Conservation (phyloP, 2,113 vertebrate genomes). For the Oncorhynchus keta region DNA sequence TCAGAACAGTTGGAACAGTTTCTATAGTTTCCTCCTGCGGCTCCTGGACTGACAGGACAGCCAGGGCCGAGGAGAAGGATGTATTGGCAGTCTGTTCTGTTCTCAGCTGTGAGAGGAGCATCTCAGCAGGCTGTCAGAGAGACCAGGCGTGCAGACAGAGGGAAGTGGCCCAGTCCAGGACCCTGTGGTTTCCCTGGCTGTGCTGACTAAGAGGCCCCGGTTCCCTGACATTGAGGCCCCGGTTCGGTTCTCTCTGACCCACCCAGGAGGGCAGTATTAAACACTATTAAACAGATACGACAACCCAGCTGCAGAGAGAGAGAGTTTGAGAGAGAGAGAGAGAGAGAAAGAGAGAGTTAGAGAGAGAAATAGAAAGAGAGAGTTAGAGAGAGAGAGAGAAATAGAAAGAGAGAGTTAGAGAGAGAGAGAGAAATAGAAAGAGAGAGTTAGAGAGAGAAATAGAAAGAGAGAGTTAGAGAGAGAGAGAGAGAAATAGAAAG, state of each 20-base stretch:
- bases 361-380: too few species aligned
- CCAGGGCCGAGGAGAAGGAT: neutral
- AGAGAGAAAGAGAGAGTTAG: too few species aligned
- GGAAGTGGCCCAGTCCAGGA: slow-evolving; percentile 3
- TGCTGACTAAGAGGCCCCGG: neutral
- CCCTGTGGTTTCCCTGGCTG: slow-evolving; percentile 19
- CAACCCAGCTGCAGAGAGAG: slow-evolving; percentile 10
- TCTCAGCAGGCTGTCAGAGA: slow-evolving; percentile 1
- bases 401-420: neutral
- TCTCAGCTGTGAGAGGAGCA: neutral
- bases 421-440: too few species aligned
- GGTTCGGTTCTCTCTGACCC: slow-evolving; percentile 6
- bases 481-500: neutral
- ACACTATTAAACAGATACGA: slow-evolving; percentile 29
- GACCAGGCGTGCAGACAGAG: neutral
- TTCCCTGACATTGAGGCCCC: neutral
- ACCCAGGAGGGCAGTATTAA: slow-evolving; percentile 19
- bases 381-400: neutral
- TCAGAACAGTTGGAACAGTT: neutral
- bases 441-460: too few species aligned
- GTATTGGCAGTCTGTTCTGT: neutral
- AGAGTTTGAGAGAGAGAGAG: neutral
- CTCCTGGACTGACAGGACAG: neutral
- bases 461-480: too few species aligned
- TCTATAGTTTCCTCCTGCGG: neutral